These are phyloP conservation scores for Dipodomys spectabilis DNA, from an alignment of 2,113 vertebrate genomes.

Conservation along the genomic window DNA sequence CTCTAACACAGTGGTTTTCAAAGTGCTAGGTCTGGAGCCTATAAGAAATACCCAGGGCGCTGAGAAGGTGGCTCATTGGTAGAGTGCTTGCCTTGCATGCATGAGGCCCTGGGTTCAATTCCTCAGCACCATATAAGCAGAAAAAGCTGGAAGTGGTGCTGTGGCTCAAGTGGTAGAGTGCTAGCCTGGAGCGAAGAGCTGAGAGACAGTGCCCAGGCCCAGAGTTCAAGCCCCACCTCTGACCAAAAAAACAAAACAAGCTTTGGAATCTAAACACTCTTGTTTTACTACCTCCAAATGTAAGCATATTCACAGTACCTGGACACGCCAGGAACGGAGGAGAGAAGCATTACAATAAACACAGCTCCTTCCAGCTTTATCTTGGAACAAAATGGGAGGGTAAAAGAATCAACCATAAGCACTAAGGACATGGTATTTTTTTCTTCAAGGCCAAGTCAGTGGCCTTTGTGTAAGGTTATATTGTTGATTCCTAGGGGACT, in stretches of 20 bases:
- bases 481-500: slow-evolving; percentile 56
- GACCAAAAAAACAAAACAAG: neutral
- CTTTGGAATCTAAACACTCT: neutral
- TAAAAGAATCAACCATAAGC: slow-evolving; percentile 28
- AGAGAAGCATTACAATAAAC: neutral
- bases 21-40: neutral
- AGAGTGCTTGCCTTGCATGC: too few relatives aligned
- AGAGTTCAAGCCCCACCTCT: too few relatives aligned
- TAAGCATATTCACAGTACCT: neutral
- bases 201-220: too few relatives aligned
- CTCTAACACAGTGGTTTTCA: neutral
- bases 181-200: too few relatives aligned
- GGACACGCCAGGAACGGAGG: neutral
- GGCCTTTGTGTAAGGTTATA: slow-evolving; percentile 61
- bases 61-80: too few relatives aligned
- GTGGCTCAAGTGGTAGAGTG: too few relatives aligned
- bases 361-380: neutral
- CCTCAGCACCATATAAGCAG: too few relatives aligned
- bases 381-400: slow-evolving; percentile 21
- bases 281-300: fast-evolving
- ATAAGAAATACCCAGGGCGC: neutral
- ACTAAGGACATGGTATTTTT: neutral
- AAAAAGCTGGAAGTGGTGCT: too few relatives aligned
- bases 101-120: too few relatives aligned
- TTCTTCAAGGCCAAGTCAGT: slow-evolving; percentile 46